Evolutionary conservation across 2,113 vertebrate species (phyloP).

Genomic region (Pandion haliaetus): DNA sequence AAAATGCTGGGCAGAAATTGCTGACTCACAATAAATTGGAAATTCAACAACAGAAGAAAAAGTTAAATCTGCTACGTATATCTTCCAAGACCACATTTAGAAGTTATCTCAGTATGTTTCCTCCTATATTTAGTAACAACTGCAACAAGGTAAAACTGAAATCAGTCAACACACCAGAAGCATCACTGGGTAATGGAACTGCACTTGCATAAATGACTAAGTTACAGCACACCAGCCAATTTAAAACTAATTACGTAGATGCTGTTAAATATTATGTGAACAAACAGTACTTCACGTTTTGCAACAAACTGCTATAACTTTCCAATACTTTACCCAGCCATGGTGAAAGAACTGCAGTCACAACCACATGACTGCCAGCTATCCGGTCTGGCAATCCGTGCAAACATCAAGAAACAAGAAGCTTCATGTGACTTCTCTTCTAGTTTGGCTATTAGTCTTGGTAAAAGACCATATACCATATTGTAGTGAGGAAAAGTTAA

Average conservation of each 20-base stretch:
- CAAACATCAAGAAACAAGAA: background rate
- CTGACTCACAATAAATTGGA: background rate
- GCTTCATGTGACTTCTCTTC: background rate
- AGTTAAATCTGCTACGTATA: background rate
- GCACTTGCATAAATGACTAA: slow-evolving; percentile 10
- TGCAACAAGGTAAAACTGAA: slow-evolving; percentile 30
- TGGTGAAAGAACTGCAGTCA: background rate
- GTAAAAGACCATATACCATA: background rate
- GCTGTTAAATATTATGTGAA: background rate
- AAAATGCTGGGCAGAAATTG: background rate
- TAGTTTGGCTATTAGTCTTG: background rate
- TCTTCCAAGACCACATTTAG: background rate
- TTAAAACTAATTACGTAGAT: slow-evolving; percentile 15
- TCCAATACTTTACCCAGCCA: background rate
- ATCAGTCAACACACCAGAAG: background rate
- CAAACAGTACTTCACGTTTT: background rate
- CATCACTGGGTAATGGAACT: slow-evolving; percentile 11
- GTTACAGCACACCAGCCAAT: background rate
- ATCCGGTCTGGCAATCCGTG: background rate
- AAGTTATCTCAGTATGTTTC: background rate
- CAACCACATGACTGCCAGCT: background rate
- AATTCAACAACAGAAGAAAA: background rate
- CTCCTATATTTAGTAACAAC: background rate
- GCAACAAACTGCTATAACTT: background rate
- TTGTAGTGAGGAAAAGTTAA: background rate